These are phyloP conservation scores for Manis pentadactyla DNA, from an alignment of 2,797 vertebrate genomes.

Conservation along the genomic window DNA sequence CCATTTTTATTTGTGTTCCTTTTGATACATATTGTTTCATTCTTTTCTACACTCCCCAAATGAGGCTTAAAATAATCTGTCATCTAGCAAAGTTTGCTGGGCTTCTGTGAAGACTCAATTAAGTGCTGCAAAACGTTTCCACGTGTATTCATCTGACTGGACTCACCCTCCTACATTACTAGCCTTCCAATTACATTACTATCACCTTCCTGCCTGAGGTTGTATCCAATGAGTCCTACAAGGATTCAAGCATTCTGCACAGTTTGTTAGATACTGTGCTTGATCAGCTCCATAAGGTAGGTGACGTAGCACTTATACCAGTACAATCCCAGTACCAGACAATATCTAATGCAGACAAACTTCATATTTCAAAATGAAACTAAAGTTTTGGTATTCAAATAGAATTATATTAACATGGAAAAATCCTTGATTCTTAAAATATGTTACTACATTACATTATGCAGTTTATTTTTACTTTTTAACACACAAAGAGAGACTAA, in stretches of 20 bases:
- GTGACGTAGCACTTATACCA: background rate
- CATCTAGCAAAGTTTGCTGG: background rate
- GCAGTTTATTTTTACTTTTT: slow-evolving; percentile 53
- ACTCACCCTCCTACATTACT: background rate
- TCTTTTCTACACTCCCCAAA: slow-evolving; percentile 45
- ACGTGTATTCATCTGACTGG: background rate
- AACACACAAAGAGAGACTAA: background rate
- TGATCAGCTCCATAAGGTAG: background rate
- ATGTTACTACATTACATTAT: background rate
- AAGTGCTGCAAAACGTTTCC: background rate
- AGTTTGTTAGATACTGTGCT: background rate
- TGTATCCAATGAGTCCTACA: background rate
- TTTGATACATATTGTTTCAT: slow-evolving; percentile 29
- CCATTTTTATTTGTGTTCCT: slow-evolving; percentile 47
- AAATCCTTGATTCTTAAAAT: slow-evolving; percentile 47
- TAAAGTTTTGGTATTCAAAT: slow-evolving; percentile 34
- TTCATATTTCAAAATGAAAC: slow-evolving; percentile 60
- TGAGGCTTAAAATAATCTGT: slow-evolving; percentile 2
- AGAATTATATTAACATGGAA: slow-evolving; percentile 45
- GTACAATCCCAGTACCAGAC: background rate
- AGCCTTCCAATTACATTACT: no score
- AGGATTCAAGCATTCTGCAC: background rate
- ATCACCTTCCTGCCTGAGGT: background rate
- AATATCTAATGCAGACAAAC: background rate
- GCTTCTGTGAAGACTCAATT: slow-evolving; percentile 4